Conservation (phyloP, 2,888 invertebrate species). For the Monochamus alternatus region DNA sequence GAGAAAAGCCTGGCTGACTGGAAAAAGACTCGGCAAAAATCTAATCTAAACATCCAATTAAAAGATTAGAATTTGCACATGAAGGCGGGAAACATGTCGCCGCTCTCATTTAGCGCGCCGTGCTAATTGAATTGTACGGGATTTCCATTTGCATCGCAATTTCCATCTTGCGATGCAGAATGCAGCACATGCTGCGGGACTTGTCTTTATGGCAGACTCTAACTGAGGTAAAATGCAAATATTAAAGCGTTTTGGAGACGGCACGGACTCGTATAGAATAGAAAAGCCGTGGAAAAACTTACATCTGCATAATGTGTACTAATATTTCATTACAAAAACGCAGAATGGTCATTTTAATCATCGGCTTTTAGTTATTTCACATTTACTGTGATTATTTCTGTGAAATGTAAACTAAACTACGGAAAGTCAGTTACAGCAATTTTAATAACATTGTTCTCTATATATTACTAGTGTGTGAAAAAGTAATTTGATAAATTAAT, state of each 20-base stretch:
- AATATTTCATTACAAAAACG: too few relatives aligned
- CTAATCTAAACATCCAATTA: conserved; percentile 10
- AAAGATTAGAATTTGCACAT: background rate
- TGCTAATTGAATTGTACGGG: conserved; percentile 13
- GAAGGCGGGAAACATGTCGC: conserved; percentile 2
- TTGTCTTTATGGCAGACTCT: background rate
- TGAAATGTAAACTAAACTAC: too few relatives aligned
- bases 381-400: too few relatives aligned
- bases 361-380: too few relatives aligned
- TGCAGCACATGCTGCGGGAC: background rate
- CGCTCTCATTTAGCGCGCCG: background rate
- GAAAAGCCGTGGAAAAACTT: too few relatives aligned
- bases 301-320: too few relatives aligned
- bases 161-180: conserved; percentile 4
- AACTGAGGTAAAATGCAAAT: background rate
- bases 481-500: too few relatives aligned
- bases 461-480: too few relatives aligned
- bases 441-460: too few relatives aligned
- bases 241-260: background rate
- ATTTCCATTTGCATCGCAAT: conserved; percentile 15
- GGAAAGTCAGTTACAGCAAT: too few relatives aligned
- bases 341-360: too few relatives aligned
- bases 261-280: background rate
- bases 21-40: background rate
- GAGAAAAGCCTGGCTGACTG: too few relatives aligned